Base-by-base conservation (phyloP, 2,888 invertebrate species). In the Ophioninae sp. region DNA sequence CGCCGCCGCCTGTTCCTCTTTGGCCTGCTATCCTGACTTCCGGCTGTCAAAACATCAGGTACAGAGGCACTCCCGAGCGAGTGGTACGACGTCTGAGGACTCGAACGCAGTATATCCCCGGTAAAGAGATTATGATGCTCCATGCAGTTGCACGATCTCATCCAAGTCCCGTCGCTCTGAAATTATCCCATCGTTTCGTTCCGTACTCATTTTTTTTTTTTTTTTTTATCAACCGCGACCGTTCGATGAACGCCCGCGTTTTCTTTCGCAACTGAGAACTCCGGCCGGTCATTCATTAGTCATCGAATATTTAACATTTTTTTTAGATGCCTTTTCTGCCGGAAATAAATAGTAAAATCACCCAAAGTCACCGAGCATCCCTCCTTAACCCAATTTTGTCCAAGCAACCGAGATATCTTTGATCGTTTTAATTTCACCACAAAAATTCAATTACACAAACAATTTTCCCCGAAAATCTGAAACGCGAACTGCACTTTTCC, bases 1-100 rank as follows among this genome's bases (percentile, higher is more conserved):
- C 92, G 89, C 88, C 91, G 92, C 90, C 93, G 90, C 91, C 92
- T 93, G 91, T 78, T 82, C 81, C 92, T 91, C 89, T 91, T 91
- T 85, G 92, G 89, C 89, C 90, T 92, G 84, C 50, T 77, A 61
- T 82, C 82, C 84, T 82, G 85, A 81, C 83, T 83, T 84, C 79
- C 84, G 82, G 79, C 72, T 59, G 84, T 82, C 84, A 84, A 82
- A 76, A 79, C 70, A 82, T 41, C 72, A 39, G 72, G 73, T 80
- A 87, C 86, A 84, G 86, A 84, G 84, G 87, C 85, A 79, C 85
- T 81, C 82, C 86, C 85, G 83, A 83, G 86, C 83, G 83, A 79
- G 83, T 78, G 77, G 80, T 83, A 81, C 56, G 73, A 77, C 56
- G 80, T 50, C 69, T 80, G 79, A 13, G 82, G 83, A 78, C 70